Conservation (phyloP, 2,113 vertebrate genomes). For the Piaya cayana region DNA sequence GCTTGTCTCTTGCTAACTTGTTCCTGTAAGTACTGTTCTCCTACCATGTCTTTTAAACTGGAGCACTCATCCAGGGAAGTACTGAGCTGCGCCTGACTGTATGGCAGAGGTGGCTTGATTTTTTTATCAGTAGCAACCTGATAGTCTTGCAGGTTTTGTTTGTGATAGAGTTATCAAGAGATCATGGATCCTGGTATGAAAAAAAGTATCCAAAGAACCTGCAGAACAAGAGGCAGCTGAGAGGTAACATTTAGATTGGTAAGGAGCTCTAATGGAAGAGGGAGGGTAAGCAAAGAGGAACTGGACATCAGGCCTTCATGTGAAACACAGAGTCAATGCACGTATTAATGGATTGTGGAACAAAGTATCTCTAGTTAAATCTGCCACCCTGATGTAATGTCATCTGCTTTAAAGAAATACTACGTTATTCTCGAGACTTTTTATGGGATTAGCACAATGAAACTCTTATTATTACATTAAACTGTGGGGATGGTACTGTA, state of each 20-base stretch:
- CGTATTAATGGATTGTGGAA: rapidly evolving
- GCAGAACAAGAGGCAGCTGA: neutral
- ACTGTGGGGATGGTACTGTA: neutral
- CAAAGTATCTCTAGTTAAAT: neutral
- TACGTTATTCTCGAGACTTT: neutral
- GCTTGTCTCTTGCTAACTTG: neutral
- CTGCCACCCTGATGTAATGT: neutral
- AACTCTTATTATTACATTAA: neutral
- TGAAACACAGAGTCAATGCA: neutral
- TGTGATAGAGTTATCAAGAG: neutral
- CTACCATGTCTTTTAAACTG: neutral
- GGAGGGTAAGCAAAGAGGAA: neutral
- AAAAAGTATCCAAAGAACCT: neutral
- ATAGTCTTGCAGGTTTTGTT: neutral
- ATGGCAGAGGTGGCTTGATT: neutral
- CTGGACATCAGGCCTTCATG: neutral
- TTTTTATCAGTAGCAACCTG: neutral
- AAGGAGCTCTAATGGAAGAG: neutral
- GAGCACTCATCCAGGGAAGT: neutral
- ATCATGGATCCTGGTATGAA: neutral
- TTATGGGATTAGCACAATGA: neutral
- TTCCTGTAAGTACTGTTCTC: neutral
- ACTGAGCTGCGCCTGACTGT: neutral
- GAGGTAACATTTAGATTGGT: neutral
- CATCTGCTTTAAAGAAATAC: neutral